phyloP scores from a whole-genome alignment of 1,140 invertebrate genomes.

The Cydia pomonella region DNA sequence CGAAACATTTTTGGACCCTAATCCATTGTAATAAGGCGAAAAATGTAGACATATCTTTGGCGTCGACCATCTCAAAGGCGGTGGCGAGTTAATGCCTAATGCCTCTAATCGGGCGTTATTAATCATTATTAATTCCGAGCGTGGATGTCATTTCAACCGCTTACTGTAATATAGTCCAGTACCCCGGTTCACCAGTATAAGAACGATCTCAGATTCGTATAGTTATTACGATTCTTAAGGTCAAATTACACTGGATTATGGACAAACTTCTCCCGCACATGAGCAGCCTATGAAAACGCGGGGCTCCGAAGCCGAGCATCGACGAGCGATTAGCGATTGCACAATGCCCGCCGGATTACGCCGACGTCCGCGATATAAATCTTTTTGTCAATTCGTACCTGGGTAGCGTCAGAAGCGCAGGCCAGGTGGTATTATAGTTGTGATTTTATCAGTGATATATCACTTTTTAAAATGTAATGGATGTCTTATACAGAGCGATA shows the following conservation, averaged over 20 bases:
- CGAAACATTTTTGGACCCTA: not conserved
- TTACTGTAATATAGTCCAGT: not conserved
- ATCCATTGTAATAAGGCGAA: not conserved
- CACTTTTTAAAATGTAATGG: conserved; percentile 30
- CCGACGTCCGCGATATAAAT: conserved; percentile 62
- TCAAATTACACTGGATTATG: not conserved
- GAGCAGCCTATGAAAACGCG: not conserved
- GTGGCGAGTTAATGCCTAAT: conserved; percentile 67
- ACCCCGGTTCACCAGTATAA: not conserved
- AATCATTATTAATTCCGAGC: conserved; percentile 78
- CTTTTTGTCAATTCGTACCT: conserved; percentile 75
- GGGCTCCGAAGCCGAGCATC: conserved; percentile 43
- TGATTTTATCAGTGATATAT: conserved; percentile 22
- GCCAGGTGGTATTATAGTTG: conserved; percentile 7
- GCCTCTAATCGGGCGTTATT: conserved; percentile 74
- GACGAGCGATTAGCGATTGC: conserved; percentile 77
- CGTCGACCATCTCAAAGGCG: conserved; percentile 51
- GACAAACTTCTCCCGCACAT: not conserved
- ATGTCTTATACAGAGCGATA: conserved; percentile 33
- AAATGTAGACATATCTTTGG: not conserved
- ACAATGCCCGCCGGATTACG: conserved; percentile 73
- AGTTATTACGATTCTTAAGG: not conserved
- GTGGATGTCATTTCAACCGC: not conserved
- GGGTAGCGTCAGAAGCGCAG: conserved; percentile 55
- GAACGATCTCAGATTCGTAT: not conserved